A percentile compares a stretch with the other conserved stretches of the same genome.
phyloP scores from a whole-genome alignment of 2,113 vertebrate genomes.

The Dicentrarchus labrax region DNA sequence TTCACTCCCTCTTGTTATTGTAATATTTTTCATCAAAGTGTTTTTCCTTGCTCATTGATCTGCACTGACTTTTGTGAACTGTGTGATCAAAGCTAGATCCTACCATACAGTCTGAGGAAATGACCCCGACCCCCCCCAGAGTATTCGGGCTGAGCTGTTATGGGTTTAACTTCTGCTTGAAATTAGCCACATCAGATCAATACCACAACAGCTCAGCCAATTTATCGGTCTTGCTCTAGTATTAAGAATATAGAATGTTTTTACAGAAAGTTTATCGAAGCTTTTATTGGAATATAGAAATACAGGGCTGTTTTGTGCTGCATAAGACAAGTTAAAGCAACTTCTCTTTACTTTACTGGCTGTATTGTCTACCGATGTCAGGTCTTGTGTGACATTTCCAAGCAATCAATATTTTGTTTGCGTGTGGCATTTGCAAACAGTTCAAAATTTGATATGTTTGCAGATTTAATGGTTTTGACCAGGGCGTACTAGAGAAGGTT shows the following conservation, averaged over 20 bases:
- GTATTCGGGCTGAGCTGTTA: slow-evolving; percentile 11
- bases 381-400: slow-evolving; percentile 74
- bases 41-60: slow-evolving; percentile 19
- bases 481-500: slow-evolving; percentile 55
- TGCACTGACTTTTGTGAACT: slow-evolving; percentile 34
- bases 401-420: slow-evolving; percentile 73
- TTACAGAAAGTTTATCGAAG: not conserved
- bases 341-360: slow-evolving; percentile 19
- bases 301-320: not conserved
- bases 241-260: not conserved
- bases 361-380: slow-evolving; percentile 27
- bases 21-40: slow-evolving; percentile 44
- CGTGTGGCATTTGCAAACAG: slow-evolving; percentile 76
- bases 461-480: slow-evolving; percentile 70
- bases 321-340: slow-evolving; percentile 11
- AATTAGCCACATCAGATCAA: slow-evolving; percentile 40
- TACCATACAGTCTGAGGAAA: slow-evolving; percentile 4
- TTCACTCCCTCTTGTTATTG: slow-evolving; percentile 39
- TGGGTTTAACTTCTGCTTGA: slow-evolving; percentile 35
- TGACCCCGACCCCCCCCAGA: slow-evolving; percentile 28
- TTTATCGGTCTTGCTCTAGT: not conserved
- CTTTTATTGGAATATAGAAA: slow-evolving; percentile 7
- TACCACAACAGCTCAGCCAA: slow-evolving; percentile 7
- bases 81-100: slow-evolving; percentile 47
- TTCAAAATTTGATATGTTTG: slow-evolving; percentile 66